Conservation (phyloP, 2,797 vertebrate genomes). For the Chaetophractus vellerosus region DNA sequence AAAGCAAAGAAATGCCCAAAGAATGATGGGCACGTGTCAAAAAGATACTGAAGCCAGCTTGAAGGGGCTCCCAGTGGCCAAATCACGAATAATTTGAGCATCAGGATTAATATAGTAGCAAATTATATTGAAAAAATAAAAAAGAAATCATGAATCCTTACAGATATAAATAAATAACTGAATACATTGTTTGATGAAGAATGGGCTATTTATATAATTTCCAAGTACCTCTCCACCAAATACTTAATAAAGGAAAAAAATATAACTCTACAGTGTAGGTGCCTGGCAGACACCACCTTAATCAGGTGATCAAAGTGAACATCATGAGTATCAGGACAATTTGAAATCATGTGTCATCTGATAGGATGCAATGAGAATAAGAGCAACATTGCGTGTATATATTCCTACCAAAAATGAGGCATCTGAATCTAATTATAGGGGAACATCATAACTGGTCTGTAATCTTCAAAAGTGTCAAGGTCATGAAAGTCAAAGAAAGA, state of each 20-base stretch:
- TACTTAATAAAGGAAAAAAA: background rate
- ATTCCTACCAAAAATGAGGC: background rate
- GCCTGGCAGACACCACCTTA: background rate
- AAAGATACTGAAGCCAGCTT: background rate
- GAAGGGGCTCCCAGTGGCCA: background rate
- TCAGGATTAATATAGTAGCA: constrained; percentile 2
- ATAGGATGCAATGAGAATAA: background rate
- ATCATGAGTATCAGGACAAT: background rate
- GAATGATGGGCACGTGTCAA: background rate
- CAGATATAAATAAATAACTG: background rate
- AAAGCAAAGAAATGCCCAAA: background rate
- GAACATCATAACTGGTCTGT: background rate
- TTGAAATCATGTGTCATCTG: background rate
- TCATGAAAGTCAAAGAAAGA: background rate
- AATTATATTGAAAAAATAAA: background rate
- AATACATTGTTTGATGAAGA: background rate
- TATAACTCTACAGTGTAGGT: background rate
- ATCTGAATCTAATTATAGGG: constrained; percentile 17
- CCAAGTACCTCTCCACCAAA: constrained; percentile 8
- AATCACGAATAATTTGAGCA: background rate
- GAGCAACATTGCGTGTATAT: background rate
- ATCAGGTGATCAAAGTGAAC: background rate
- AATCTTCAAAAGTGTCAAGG: background rate
- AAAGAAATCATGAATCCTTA: background rate
- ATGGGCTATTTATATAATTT: background rate